Percentiles rank a stretch among this genome's conserved stretches.
These are phyloP conservation scores for Hypolimnas misippus DNA, from an alignment of 2,888 invertebrate species.

Conservation along the genomic window DNA sequence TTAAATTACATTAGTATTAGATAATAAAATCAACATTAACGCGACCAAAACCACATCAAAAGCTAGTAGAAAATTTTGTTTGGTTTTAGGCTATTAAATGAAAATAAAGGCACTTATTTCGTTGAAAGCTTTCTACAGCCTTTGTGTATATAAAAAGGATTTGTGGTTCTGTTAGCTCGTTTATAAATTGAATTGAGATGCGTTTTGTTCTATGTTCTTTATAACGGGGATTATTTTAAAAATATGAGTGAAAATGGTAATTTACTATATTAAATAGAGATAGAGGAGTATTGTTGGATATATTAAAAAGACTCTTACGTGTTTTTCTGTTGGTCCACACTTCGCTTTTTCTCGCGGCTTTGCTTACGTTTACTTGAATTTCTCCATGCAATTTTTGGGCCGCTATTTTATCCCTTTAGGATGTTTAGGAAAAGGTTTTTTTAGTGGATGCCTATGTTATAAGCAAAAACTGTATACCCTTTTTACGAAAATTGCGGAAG, in stretches of 20 bases:
- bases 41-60: too few species aligned
- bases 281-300: neutral
- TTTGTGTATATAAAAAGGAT: slow-evolving; percentile 30
- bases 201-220: slow-evolving; percentile 20
- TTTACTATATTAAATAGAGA: neutral
- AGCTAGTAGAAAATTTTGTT: slow-evolving; percentile 1
- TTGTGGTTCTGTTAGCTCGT: slow-evolving; percentile 19
- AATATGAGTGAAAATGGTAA: neutral
- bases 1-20: too few species aligned
- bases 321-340: neutral
- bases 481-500: too few species aligned
- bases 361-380: too few species aligned
- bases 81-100: slow-evolving; percentile 18
- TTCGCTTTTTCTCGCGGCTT: too few species aligned
- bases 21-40: too few species aligned
- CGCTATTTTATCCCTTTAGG: too few species aligned
- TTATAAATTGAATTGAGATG: slow-evolving; percentile 31
- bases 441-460: too few species aligned
- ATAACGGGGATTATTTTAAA: neutral
- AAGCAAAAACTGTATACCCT: too few species aligned
- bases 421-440: too few species aligned
- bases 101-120: slow-evolving; percentile 33
- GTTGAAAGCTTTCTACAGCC: slow-evolving; percentile 29
- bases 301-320: neutral
- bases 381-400: too few species aligned